These are phyloP conservation scores for Cosmia pyralina DNA, from an alignment of 2,888 invertebrate species.

Conservation along the genomic window DNA sequence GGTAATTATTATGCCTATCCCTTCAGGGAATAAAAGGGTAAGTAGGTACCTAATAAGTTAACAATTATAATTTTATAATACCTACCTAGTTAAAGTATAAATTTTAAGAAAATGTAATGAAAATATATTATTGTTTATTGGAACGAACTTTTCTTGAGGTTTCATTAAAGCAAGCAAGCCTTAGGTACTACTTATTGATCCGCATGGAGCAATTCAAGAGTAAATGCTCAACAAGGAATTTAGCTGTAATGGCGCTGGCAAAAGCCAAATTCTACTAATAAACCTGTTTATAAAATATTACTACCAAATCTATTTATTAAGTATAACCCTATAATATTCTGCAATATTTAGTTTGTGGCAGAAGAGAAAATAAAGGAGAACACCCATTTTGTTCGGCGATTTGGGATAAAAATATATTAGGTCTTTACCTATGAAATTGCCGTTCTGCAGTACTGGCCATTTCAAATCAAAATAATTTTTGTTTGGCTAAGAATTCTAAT, in stretches of 20 bases:
- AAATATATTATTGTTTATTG: slow-evolving; percentile 8
- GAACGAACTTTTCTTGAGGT: neutral
- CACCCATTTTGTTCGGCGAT: too few relatives aligned
- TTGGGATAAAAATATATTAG: too few relatives aligned
- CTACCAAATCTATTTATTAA: neutral
- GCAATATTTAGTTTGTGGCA: neutral
- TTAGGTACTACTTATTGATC: neutral
- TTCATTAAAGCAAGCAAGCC: neutral
- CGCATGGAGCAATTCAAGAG: neutral
- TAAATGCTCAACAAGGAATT: neutral
- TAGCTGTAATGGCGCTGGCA: neutral
- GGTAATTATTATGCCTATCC: too few relatives aligned
- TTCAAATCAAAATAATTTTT: too few relatives aligned
- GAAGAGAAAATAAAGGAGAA: neutral
- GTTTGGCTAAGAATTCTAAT: too few relatives aligned
- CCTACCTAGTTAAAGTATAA: neutral
- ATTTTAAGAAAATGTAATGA: slow-evolving; percentile 18
- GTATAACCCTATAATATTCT: too few relatives aligned
- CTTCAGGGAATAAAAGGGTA: too few relatives aligned
- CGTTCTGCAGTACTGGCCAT: too few relatives aligned
- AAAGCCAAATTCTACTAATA: neutral
- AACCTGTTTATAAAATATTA: neutral
- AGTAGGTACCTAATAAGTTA: too few relatives aligned
- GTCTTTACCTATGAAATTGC: too few relatives aligned
- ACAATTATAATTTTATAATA: neutral